A percentile compares a stretch with the other conserved stretches of the same genome.
Conservation (phyloP, 2,888 invertebrate genomes). For the Saturnia japonica region DNA sequence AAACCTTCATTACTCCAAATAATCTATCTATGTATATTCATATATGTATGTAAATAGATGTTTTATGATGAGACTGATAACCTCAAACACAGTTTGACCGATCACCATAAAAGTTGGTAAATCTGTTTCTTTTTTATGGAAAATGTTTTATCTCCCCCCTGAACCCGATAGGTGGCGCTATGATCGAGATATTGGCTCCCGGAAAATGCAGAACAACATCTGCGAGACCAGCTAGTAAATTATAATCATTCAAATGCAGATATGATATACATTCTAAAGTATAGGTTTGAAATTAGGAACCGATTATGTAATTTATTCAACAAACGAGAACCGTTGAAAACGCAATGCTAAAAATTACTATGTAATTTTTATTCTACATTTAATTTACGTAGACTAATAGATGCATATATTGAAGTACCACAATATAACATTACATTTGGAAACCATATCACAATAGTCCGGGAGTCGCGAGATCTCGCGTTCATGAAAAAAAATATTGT, state of each 20-base stretch:
- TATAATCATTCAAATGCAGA: background rate
- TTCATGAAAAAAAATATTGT: conserved; percentile 1
- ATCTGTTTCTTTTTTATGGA: no score
- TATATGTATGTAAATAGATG: no score
- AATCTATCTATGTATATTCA: no score
- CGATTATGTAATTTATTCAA: background rate
- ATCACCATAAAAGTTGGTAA: no score
- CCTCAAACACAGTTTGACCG: no score
- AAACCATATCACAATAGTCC: conserved; percentile 15
- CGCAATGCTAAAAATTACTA: conserved; percentile 45
- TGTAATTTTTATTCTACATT: conserved; percentile 30
- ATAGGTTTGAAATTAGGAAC: background rate
- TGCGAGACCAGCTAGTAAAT: no score
- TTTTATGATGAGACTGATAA: no score
- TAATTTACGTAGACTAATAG: conserved; percentile 30
- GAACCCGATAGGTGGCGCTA: no score
- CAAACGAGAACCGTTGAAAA: conserved; percentile 22
- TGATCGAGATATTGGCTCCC: no score
- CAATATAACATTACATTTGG: conserved; percentile 18
- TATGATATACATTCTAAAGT: background rate
- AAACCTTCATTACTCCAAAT: no score
- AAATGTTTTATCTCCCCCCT: no score
- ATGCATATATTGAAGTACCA: conserved; percentile 43
- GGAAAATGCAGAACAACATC: no score
- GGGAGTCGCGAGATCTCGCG: background rate